Conservation (phyloP, 2,797 vertebrate species). For the Menidia menidia region DNA sequence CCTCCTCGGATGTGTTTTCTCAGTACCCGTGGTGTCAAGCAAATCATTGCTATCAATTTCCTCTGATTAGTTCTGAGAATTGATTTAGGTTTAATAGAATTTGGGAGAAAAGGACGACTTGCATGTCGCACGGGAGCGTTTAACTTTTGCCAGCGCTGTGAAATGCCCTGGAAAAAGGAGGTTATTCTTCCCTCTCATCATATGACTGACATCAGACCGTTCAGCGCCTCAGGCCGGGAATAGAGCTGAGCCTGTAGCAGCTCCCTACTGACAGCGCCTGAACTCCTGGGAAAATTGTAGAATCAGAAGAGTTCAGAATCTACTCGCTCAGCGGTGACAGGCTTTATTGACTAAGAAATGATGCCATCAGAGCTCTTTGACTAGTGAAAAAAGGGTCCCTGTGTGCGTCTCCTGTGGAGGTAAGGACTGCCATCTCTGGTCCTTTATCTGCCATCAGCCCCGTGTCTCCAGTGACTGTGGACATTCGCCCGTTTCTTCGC, state of each 20-base stretch:
- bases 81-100: constrained; percentile 1
- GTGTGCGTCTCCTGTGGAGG: no score
- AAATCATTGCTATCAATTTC: neutral
- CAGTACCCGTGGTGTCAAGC: no score
- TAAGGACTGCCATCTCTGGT: no score
- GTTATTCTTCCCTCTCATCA: constrained; percentile 41
- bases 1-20: no score
- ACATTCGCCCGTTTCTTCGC: no score
- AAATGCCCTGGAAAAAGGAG: constrained; percentile 22
- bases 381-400: no score
- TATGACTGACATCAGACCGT: constrained; percentile 51
- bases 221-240: constrained; percentile 33
- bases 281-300: constrained; percentile 3
- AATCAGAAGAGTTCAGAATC: no score
- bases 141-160: constrained; percentile 13
- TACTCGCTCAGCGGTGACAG: no score
- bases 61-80: constrained; percentile 18
- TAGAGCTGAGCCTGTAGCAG: constrained; percentile 40
- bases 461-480: no score
- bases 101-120: constrained; percentile 1
- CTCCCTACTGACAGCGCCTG: constrained; percentile 27
- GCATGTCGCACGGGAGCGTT: neutral
- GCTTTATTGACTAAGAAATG: no score
- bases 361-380: no score
- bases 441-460: no score